Evolutionary conservation across 1,140 invertebrate genomes (phyloP).

Genomic region (Drosophila repletoides): DNA sequence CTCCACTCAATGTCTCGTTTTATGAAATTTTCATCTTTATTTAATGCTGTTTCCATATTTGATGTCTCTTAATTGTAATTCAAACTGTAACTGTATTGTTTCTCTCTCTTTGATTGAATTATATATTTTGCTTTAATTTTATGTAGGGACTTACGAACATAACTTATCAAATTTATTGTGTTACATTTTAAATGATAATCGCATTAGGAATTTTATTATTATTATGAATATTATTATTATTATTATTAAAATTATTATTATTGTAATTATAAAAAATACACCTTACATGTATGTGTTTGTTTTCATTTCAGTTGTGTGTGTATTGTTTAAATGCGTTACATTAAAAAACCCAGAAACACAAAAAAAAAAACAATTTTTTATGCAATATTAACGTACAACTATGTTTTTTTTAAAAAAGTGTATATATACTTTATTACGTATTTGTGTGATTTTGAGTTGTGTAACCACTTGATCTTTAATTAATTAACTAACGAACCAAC

Average conservation of each 20-base stretch:
- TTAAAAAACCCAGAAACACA: not conserved
- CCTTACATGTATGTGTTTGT: conserved; percentile 4
- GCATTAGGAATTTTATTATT: conserved; percentile 26
- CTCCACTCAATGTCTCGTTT: not conserved
- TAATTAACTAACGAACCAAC: not conserved
- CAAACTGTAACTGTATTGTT: conserved; percentile 23
- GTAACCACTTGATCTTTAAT: not conserved
- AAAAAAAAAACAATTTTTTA: not conserved
- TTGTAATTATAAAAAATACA: not conserved
- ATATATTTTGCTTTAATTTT: conserved; percentile 36
- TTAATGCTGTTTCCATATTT: conserved; percentile 17
- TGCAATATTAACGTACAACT: no score
- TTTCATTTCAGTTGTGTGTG: not conserved
- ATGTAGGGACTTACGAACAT: conserved; percentile 23
- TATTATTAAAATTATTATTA: conserved; percentile 4
- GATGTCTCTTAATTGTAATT: not conserved
- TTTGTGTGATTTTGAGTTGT: conserved; percentile 9
- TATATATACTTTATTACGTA: not conserved
- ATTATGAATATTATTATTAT: conserved; percentile 15
- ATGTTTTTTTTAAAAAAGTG: no score
- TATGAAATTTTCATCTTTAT: not conserved
- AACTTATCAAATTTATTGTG: conserved; percentile 47
- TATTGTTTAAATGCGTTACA: conserved; percentile 13
- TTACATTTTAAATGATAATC: conserved; percentile 49
- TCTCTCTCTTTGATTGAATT: conserved; percentile 23